Base-by-base conservation (phyloP, 2,888 invertebrate genomes). In the Dichetophora obliterata region DNA sequence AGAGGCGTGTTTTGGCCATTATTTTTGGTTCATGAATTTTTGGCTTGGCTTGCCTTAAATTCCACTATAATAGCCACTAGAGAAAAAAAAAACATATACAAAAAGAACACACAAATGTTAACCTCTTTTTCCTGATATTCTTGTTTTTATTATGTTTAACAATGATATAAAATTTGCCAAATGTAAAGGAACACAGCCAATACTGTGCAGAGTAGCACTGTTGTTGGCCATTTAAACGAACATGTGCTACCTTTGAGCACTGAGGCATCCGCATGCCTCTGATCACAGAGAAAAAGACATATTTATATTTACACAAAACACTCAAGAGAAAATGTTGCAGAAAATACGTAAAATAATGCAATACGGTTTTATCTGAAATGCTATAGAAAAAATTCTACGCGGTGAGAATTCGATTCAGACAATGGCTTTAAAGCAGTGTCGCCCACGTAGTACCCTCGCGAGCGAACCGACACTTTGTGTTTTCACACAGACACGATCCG, bases 201-300 rank as follows among this genome's bases (percentile, higher is more conserved):
- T 66, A 11, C 6, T 65, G 65, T 65, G 22, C 54, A 31, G 31
- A 19, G 34, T 3, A 19, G 19, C 34, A 34, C n/a, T 24, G 16
- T n/a, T 72, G 72, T 50, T 61, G 31, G n/a, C 75, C 66, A 59
- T 68, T 75, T 59, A 68, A 43, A 24, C 48, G 69, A 68, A 75
- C 66, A 75, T 65, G 24, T 63, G 65, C 63, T 65, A 73, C 65
- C 52, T 27, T 19, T 34, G 14, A 16, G 50, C 31, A 6, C 37
- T 14, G 6, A 61, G 50, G 34, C 27, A 37, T 31, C 11, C 57
- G 16, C 22, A 57, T 24, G 57, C 37, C 37, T 43, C 14, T 66
- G 66, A n/a, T 22, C 22, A 71, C n/a, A n/a, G 19, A 16, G 34
- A 37, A 19, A 27, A 5, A 14, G 24, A 59, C 27, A 31, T 31